Evolutionary conservation across 2,888 invertebrate genomes (phyloP).

Genomic region (Pasiphila rectangulata): DNA sequence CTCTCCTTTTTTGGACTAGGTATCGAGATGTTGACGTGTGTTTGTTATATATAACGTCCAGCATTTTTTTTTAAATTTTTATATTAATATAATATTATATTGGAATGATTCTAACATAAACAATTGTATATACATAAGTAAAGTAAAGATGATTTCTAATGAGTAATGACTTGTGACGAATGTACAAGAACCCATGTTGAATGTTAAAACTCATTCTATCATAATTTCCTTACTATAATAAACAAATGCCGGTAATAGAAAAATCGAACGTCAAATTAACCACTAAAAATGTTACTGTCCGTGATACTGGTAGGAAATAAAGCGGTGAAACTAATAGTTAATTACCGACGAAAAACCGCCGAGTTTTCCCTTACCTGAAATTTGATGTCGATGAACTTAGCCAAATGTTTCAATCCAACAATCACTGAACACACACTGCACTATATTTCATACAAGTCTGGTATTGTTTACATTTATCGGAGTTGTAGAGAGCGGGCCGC

Average conservation of each 20-base stretch:
- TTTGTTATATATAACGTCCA: too few relatives aligned
- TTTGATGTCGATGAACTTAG: conserved; percentile 20
- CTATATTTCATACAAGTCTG: conserved; percentile 3
- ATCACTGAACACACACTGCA: conserved; percentile 24
- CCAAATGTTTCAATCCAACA: conserved; percentile 18
- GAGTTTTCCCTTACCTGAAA: conserved; percentile 30
- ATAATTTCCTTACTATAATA: neutral
- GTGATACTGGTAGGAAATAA: conserved; percentile 22
- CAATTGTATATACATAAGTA: too few relatives aligned
- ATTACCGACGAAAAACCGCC: conserved; percentile 25
- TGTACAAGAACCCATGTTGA: too few relatives aligned
- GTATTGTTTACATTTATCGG: conserved; percentile 28
- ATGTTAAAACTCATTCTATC: too few relatives aligned
- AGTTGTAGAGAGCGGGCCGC: conserved; percentile 10
- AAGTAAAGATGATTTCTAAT: too few relatives aligned
- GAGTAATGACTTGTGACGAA: too few relatives aligned
- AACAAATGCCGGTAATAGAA: conserved; percentile 3
- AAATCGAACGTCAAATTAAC: conserved; percentile 5
- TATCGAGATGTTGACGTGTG: too few relatives aligned
- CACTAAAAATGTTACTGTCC: neutral
- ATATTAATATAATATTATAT: too few relatives aligned
- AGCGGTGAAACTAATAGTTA: conserved; percentile 31
- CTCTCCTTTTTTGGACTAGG: too few relatives aligned
- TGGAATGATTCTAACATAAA: too few relatives aligned
- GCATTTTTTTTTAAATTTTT: too few relatives aligned